These are phyloP conservation scores for Anolis sagrei DNA, from an alignment of 2,113 vertebrate genomes.

Conservation along the genomic window DNA sequence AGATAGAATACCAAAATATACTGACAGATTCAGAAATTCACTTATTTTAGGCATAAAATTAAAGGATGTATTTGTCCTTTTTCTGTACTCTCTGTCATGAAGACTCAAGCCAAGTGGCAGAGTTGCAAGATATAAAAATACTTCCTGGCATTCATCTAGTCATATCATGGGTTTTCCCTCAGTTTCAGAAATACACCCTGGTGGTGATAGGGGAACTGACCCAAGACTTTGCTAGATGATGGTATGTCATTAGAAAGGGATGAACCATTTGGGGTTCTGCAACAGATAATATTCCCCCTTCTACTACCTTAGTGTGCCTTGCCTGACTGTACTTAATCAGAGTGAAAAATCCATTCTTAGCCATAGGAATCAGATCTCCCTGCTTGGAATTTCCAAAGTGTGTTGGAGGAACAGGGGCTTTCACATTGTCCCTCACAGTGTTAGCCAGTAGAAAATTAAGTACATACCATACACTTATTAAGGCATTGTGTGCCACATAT, in stretches of 20 bases:
- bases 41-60: background rate
- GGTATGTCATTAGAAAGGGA: background rate
- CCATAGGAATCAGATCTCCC: background rate
- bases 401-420: background rate
- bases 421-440: background rate
- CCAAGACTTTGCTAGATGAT: background rate
- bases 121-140: background rate
- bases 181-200: background rate
- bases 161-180: background rate
- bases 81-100: background rate
- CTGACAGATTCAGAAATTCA: background rate
- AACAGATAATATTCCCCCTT: background rate
- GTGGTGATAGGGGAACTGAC: background rate
- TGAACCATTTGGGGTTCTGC: background rate
- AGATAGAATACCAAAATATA: background rate
- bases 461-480: background rate
- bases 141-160: background rate
- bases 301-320: background rate
- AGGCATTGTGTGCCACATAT: background rate
- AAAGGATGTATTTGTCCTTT: background rate
- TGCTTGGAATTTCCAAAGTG: background rate
- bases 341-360: background rate
- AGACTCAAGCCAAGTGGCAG: background rate
- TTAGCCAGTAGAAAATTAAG: background rate
- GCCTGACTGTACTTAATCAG: background rate